Conservation (phyloP, 2,888 invertebrate genomes). For the Polydrusus pterygomalis region DNA sequence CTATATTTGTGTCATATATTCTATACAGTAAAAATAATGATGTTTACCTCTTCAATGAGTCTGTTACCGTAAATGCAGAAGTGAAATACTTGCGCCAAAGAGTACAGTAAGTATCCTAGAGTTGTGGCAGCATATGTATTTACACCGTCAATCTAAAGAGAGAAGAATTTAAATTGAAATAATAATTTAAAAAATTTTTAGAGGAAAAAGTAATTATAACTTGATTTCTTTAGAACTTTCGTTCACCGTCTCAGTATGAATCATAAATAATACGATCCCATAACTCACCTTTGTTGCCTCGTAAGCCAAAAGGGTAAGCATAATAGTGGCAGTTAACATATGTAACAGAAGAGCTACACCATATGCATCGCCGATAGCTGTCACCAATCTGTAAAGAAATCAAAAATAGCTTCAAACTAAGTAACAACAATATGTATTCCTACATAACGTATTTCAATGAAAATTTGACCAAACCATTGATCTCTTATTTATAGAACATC, state of each 20-base stretch:
- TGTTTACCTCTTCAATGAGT: constrained; percentile 87
- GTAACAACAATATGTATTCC: no score
- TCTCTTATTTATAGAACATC: no score
- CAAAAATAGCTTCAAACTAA: no score
- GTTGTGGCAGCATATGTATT: constrained; percentile 87
- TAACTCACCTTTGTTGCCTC: constrained; percentile 86
- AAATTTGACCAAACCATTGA: no score
- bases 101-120: constrained; percentile 86
- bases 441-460: no score
- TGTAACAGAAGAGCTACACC: constrained; percentile 88
- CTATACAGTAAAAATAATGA: neutral
- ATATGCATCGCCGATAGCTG: constrained; percentile 88
- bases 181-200: no score
- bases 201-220: constrained; percentile 40
- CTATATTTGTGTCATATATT: no score
- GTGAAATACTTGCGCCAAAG: constrained; percentile 89
- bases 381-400: constrained; percentile 79
- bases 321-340: constrained; percentile 90
- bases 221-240: no score
- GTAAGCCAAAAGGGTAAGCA: constrained; percentile 87
- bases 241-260: no score
- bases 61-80: constrained; percentile 92
- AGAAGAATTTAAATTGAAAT: no score
- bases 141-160: constrained; percentile 82
- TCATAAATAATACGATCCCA: neutral